Evolutionary conservation across 2,888 invertebrate species (phyloP).

Genomic region (Cristatella mucedo): DNA sequence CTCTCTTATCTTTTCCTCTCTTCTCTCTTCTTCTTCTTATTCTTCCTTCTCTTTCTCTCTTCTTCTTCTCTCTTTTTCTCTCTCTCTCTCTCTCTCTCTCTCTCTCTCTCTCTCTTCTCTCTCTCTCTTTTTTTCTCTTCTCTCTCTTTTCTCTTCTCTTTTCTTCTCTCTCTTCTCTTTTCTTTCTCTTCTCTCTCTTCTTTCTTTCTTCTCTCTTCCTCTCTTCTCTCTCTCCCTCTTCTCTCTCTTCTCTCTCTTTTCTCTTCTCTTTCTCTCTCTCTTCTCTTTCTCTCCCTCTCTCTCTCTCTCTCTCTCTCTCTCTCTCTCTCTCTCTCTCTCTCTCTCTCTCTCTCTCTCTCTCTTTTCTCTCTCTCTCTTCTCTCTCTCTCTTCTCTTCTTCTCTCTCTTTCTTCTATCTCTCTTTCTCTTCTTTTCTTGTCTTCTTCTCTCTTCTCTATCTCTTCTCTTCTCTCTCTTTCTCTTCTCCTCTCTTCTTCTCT

Average conservation of each 20-base stretch:
- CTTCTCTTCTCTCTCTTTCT: too few relatives aligned
- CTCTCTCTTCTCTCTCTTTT: constrained; percentile 1
- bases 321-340: constrained; percentile 1
- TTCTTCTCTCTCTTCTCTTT: constrained; percentile 1
- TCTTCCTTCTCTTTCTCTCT: not conserved
- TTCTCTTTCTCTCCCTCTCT: constrained; percentile 1
- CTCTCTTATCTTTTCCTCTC: too few relatives aligned
- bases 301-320: constrained; percentile 1
- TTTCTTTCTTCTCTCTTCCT: constrained; percentile 1
- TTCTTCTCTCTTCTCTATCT: too few relatives aligned
- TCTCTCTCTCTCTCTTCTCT: not conserved
- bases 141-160: not conserved
- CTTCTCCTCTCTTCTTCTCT: too few relatives aligned
- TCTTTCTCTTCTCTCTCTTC: constrained; percentile 1
- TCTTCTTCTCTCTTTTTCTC: not conserved
- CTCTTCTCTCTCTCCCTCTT: constrained; percentile 1
- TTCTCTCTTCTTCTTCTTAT: not conserved
- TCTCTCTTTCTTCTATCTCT: too few relatives aligned
- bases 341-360: constrained; percentile 1
- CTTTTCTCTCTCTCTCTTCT: too few relatives aligned
- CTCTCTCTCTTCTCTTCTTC: constrained; percentile 1
- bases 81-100: not conserved
- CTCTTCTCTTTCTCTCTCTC: constrained; percentile 1
- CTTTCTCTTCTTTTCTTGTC: too few relatives aligned
- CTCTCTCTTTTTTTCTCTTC: not conserved